Base-by-base conservation (phyloP, 2,797 vertebrate species). In the Peromyscus aztecus region DNA sequence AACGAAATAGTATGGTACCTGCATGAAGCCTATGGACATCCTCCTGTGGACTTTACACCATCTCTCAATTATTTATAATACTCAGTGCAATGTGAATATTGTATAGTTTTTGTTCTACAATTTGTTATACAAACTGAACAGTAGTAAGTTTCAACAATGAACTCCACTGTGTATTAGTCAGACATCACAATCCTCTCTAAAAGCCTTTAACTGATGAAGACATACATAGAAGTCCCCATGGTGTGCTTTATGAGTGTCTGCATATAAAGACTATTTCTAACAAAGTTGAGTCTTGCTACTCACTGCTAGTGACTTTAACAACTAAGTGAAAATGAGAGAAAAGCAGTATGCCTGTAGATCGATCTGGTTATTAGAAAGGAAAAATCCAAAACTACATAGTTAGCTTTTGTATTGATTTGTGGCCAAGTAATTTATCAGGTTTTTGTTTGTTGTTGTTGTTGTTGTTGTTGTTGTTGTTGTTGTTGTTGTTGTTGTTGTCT, bases 211-310 rank as follows among this genome's bases (percentile, higher is more conserved):
- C 55, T 65, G 55, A 13, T 27, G 85, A 92, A 34, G 12, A 3
- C 59, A 8, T 82, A 57, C 24, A 37, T 91, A 73, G 43, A 93
- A 89, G 46, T 89, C 24, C 76, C 11, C 23, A 86, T 61, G 90
- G 65, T 80, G 13, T 67, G 90, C 87, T 59, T 46, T 71, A 91
- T 34, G 49, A 65, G 13, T 21, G 57, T 89, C 59, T 86, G 6
- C 40, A 13, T 93, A 82, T 83, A 69, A 93, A 87, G 65, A 19
- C 55, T 43, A 49, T 61, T 57, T 90, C 57, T 88, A 65, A 81
- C 40, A 92, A 90, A 52, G 21, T 71, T 87, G n/a, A 95, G 81
- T 82, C 90, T 94, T 34, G n/a, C 31, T 55, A 23, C 90, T 94
- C 31, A 21, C 21, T 49, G 29, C 43, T 84, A 63, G 19, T 83